A percentile compares a stretch with the other conserved stretches of the same genome.
phyloP scores from a whole-genome alignment of 2,888 invertebrate species.

The Hybos culiciformis region DNA sequence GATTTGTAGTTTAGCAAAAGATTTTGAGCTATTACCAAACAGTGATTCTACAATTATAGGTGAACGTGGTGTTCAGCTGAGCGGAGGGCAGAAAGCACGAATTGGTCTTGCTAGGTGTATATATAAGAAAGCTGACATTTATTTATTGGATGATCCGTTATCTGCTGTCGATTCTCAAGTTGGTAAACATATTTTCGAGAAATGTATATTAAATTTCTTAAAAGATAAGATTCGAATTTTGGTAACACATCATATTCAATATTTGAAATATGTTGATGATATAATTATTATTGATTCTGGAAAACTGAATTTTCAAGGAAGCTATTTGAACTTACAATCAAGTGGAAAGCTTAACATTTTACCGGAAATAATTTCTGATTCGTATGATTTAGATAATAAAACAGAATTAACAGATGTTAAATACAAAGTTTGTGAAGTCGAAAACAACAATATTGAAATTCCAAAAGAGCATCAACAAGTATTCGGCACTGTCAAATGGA shows the following conservation, averaged over 20 bases:
- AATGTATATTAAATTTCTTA: conserved; percentile 44
- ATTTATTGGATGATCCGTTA: conserved; percentile 56
- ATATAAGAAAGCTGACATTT: conserved; percentile 53
- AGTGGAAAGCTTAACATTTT: conserved; percentile 35
- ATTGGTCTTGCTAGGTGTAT: conserved; percentile 55
- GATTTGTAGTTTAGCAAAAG: conserved; percentile 42
- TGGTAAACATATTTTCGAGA: conserved; percentile 52
- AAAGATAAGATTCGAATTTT: conserved; percentile 47
- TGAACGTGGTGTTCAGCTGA: conserved; percentile 49
- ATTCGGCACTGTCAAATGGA: conserved; percentile 43
- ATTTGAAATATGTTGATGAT: conserved; percentile 37
- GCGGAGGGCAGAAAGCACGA: conserved; percentile 58
- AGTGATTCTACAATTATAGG: conserved; percentile 37
- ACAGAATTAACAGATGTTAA: neutral
- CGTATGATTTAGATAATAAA: conserved; percentile 4
- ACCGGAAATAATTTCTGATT: no score
- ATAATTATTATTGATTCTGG: conserved; percentile 39
- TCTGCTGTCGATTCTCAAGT: conserved; percentile 59
- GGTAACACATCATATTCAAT: conserved; percentile 49
- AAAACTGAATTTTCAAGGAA: conserved; percentile 14
- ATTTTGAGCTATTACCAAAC: conserved; percentile 44
- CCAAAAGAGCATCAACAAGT: conserved; percentile 40
- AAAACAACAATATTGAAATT: neutral
- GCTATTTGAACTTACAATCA: conserved; percentile 30
- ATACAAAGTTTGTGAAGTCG: neutral